Evolutionary conservation across 2,888 invertebrate genomes (phyloP), one percentile per base, ranked within the genome.

Genomic region (Callinectes sapidus): DNA sequence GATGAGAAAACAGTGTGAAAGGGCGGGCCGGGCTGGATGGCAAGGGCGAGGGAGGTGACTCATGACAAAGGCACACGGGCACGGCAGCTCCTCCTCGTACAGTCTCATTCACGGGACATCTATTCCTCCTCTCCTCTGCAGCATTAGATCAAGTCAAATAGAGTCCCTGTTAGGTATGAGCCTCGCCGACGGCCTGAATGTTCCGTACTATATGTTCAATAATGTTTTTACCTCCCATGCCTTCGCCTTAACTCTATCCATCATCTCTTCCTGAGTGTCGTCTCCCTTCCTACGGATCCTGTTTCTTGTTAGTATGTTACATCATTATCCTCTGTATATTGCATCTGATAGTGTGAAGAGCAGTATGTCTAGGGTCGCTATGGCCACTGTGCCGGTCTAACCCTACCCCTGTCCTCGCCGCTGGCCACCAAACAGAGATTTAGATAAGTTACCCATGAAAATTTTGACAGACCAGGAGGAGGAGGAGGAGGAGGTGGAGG

Each of bases 41-140:
- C 91, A 91, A 87, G 91, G 66, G 39, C 42, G 48, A 71, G 77
- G 16, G 77, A 55, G 61, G 48, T 91, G 91, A 91, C 28, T 91
- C 91, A 91, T 91, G 71, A 91, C 87, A 91, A 91, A 87, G 91
- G 91, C 91, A 35, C 35, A 87, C 91, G 71, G 91, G 54, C 23
- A 71, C 10, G 35, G 48, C 32, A 54, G 42, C 54, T 13, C 48
- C 39, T 87, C 18, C 48, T 48, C 39, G 35, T 35, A 18, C 39
- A 18, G 13, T 35, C 86, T 86, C n/a, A 39, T 32, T 86, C 42
- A 42, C 86, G 18, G 35, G 35, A 85, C 85, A 14, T 85, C 16
- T 48, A 48, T 23, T 85, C 32, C 32, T 61, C 48, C 48, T 8
- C 48, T 10, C 10, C 48, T 48, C 48, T 48, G 48, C 48, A 48